Evolutionary conservation across 2,797 vertebrate genomes (phyloP), one percentile per base, ranked within the genome.

Genomic region (Ammospiza maritima): DNA sequence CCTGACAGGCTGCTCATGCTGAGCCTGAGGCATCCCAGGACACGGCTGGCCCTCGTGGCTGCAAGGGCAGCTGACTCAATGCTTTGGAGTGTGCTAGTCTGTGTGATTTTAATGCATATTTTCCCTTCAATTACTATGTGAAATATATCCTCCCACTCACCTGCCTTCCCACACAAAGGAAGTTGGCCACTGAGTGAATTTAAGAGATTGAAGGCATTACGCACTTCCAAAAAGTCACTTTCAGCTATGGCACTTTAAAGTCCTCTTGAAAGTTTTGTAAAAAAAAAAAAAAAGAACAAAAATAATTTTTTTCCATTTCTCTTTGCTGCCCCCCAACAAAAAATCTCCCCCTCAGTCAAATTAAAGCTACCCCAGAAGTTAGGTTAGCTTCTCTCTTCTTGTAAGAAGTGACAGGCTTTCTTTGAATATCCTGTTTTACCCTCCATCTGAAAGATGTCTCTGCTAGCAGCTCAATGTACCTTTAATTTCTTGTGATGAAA

Each of bases 111-210:
- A 58, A 86, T 90, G 80, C 36, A 32, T 90, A 76, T 87, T 95
- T 95, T 90, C 73, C 42, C 42, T 91, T 79, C 74, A 71, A 51
- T 79, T 84, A 76, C 76, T 91, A 57, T 76, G 66, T 86, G 76
- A 73, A 93, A 90, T 34, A 72, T 38, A 78, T 34, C 66, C 44
- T 89, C 38, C 62, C 14, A 4, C 87, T 81, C 75, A 86, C 50
- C 18, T 64, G 44, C 65, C 32, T 82, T 91, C 75, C 38, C 45
- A 89, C 82, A 45, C 45, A 89, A 79, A 88, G 45, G 75, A 93
- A 94, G 85, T 40, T 34, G 64, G 81, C 57, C 72, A 57, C 65
- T 61, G 48, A 87, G 67, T 60, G 45, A 93, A 78, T 1, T 6
- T 53, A 62, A 64, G 34, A 85, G 50, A 75, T 11, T 78, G 66